Percentiles rank a stretch among this genome's conserved stretches.
Evolutionary conservation across 2,113 vertebrate genomes (phyloP).

Genomic region (Gymnorhina tibicen): DNA sequence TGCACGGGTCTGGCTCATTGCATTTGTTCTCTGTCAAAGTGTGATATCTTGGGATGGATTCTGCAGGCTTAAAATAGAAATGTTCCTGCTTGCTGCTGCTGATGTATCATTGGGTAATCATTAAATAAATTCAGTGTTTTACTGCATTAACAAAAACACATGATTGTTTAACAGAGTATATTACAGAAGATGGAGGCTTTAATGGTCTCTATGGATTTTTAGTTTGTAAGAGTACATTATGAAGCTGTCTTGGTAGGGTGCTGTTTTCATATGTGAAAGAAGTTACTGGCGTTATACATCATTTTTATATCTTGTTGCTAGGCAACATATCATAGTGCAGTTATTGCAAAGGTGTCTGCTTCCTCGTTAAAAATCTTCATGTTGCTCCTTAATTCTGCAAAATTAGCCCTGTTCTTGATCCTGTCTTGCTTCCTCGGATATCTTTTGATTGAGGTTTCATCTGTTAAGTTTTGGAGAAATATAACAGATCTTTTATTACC

Average conservation of each 20-base stretch:
- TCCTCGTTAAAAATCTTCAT: slow-evolving; percentile 71
- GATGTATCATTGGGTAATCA: slow-evolving; percentile 48
- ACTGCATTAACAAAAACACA: slow-evolving; percentile 73
- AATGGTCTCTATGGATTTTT: slow-evolving; percentile 72
- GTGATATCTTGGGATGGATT: slow-evolving; percentile 24
- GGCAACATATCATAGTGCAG: slow-evolving; percentile 71
- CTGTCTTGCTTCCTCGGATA: slow-evolving; percentile 21
- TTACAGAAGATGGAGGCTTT: slow-evolving; percentile 71
- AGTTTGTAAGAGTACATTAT: slow-evolving; percentile 66
- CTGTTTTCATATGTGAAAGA: slow-evolving; percentile 72
- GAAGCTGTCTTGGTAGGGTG: slow-evolving; percentile 68
- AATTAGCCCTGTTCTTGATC: slow-evolving; percentile 74
- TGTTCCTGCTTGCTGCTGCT: slow-evolving; percentile 30
- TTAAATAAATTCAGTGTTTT: slow-evolving; percentile 73
- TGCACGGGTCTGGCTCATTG: background rate
- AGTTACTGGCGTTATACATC: slow-evolving; percentile 72
- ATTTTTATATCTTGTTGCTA: slow-evolving; percentile 81
- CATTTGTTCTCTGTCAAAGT: background rate
- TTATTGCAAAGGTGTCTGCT: slow-evolving; percentile 71
- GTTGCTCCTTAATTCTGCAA: slow-evolving; percentile 73
- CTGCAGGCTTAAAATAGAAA: slow-evolving; percentile 53
- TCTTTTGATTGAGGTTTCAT: slow-evolving; percentile 65
- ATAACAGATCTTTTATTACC: background rate
- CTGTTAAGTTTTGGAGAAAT: slow-evolving; percentile 33
- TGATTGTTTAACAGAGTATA: slow-evolving; percentile 77